Evolutionary conservation across 2,888 invertebrate species (phyloP).

Genomic region (Limenitis camilla): DNA sequence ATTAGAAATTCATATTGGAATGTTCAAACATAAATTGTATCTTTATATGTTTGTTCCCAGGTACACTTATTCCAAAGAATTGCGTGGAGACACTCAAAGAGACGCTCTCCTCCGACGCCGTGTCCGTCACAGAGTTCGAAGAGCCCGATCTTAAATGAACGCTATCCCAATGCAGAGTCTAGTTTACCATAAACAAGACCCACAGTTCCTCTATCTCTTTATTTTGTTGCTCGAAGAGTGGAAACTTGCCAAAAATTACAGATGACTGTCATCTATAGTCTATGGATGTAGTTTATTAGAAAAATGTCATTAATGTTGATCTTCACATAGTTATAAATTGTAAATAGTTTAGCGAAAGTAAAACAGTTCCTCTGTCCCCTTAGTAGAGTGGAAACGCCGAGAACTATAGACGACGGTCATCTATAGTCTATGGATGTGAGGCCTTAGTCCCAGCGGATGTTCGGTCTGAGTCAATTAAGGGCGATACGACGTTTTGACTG

Average conservation of each 20-base stretch:
- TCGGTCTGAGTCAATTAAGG: slow-evolving; percentile 23
- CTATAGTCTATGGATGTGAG: background rate
- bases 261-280: slow-evolving; percentile 6
- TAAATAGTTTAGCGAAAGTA: no score
- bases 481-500: slow-evolving; percentile 23
- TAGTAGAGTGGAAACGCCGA: slow-evolving; percentile 8
- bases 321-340: no score
- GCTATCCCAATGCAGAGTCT: background rate
- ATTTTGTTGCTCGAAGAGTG: slow-evolving; percentile 10
- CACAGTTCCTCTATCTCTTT: slow-evolving; percentile 27
- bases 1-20: no score
- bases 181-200: slow-evolving; percentile 3
- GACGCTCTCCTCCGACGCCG: slow-evolving; percentile 86
- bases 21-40: background rate
- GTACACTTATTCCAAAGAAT: slow-evolving; percentile 91
- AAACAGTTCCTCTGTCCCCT: slow-evolving; percentile 26
- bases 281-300: slow-evolving; percentile 4
- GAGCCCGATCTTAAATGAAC: slow-evolving; percentile 50
- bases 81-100: slow-evolving; percentile 86
- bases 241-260: slow-evolving; percentile 8
- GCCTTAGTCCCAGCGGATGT: slow-evolving; percentile 7
- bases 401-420: background rate
- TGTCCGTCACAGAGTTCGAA: slow-evolving; percentile 83
- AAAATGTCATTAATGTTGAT: no score
- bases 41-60: slow-evolving; percentile 52